Evolutionary conservation across 2,113 vertebrate species (phyloP).

Genomic region (Engystomops pustulosus): DNA sequence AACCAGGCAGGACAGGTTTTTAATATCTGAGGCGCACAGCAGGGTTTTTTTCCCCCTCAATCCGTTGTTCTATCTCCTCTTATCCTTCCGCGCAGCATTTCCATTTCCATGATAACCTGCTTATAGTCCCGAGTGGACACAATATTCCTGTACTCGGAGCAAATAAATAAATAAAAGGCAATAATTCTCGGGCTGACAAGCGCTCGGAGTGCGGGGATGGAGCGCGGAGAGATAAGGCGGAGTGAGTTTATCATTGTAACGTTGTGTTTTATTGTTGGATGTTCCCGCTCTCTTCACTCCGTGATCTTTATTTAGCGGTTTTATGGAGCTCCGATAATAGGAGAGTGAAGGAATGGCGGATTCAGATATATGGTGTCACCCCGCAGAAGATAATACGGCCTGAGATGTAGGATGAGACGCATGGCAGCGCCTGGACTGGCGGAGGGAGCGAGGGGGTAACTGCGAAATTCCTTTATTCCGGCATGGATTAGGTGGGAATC

Average conservation of each 20-base stretch:
- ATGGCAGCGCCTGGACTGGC: not conserved
- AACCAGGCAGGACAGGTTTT: conserved; percentile 23
- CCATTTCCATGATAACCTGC: conserved; percentile 39
- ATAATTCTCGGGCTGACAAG: conserved; percentile 45
- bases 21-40: not conserved
- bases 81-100: conserved; percentile 27
- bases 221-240: conserved; percentile 47
- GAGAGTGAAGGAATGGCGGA: conserved; percentile 45
- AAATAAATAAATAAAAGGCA: conserved; percentile 48
- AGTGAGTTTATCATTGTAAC: conserved; percentile 41
- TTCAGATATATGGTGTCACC: conserved; percentile 15
- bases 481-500: no score
- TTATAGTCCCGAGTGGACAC: conserved; percentile 38
- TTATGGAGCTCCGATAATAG: conserved; percentile 42
- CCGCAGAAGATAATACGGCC: not conserved
- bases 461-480: not conserved
- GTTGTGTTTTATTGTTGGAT: conserved; percentile 35
- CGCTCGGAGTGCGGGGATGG: conserved; percentile 31
- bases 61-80: conserved; percentile 25
- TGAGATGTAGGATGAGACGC: conserved; percentile 12
- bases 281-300: not conserved
- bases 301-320: conserved; percentile 18
- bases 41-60: conserved; percentile 1
- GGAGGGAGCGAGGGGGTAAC: not conserved
- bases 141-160: conserved; percentile 23